Percentiles rank a stretch among this genome's conserved stretches.
These are phyloP conservation scores for Lampropteryx suffumata DNA, from an alignment of 2,888 invertebrate genomes.

Conservation along the genomic window DNA sequence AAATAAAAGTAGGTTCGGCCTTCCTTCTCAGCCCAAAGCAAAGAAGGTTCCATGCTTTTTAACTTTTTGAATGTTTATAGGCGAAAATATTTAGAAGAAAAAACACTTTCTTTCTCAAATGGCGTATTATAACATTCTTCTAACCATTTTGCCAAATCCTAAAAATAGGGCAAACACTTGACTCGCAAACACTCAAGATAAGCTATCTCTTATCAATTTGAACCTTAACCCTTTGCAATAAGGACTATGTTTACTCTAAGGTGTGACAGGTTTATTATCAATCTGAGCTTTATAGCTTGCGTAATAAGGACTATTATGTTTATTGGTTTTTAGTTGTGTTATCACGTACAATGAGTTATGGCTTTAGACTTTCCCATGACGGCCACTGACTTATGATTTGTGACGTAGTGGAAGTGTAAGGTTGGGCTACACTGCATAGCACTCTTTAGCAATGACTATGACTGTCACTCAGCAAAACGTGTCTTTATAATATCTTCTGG, in stretches of 20 bases:
- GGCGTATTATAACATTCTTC: no score
- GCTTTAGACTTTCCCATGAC: constrained; percentile 43
- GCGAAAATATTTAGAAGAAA: no score
- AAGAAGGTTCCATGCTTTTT: no score
- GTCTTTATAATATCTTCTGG: no score
- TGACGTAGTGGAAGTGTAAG: not conserved
- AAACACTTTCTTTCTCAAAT: no score
- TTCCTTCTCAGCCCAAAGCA: no score
- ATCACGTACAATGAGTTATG: constrained; percentile 28
- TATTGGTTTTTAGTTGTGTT: constrained; percentile 1
- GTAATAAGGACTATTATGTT: constrained; percentile 6
- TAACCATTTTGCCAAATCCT: constrained; percentile 17
- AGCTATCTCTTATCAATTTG: constrained; percentile 23
- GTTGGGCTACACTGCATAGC: no score
- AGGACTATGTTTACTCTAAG: not conserved
- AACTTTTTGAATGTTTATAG: no score
- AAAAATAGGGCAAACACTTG: constrained; percentile 28
- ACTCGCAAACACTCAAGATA: constrained; percentile 17
- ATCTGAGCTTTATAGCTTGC: constrained; percentile 1
- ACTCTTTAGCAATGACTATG: no score
- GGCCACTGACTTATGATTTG: constrained; percentile 54
- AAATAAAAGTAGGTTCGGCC: no score
- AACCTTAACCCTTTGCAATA: constrained; percentile 18
- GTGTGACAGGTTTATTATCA: not conserved
- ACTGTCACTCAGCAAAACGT: no score